These are phyloP conservation scores for Thunnus thynnus DNA, from an alignment of 2,113 vertebrate genomes.

Conservation along the genomic window DNA sequence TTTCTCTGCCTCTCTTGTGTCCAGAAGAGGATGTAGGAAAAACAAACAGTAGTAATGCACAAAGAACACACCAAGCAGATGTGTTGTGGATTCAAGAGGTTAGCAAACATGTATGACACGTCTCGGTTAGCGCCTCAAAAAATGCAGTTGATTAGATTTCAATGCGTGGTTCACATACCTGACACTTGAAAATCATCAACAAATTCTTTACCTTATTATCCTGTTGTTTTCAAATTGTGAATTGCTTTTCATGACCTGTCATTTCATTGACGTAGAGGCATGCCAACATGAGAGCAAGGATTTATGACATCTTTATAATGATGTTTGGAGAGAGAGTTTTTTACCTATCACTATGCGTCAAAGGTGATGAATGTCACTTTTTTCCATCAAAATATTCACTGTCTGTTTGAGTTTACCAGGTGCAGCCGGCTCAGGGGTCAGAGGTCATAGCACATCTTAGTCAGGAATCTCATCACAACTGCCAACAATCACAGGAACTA, in stretches of 20 bases:
- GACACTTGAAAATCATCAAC: slow-evolving; percentile 10
- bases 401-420: slow-evolving; percentile 50
- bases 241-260: slow-evolving; percentile 33
- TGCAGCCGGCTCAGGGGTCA: slow-evolving; percentile 47
- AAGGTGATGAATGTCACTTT: slow-evolving; percentile 6
- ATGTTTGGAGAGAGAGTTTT: not conserved
- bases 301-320: slow-evolving; percentile 25
- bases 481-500: slow-evolving; percentile 68
- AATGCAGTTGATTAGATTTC: not conserved
- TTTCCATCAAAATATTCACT: slow-evolving; percentile 59
- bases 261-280: not conserved
- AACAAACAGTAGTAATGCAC: slow-evolving; percentile 43
- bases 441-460: slow-evolving; percentile 53
- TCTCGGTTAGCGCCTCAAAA: slow-evolving; percentile 10
- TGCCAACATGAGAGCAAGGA: not conserved
- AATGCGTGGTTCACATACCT: slow-evolving; percentile 42
- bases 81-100: slow-evolving; percentile 7
- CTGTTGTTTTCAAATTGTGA: slow-evolving; percentile 17
- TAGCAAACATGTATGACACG: slow-evolving; percentile 23
- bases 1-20: slow-evolving; percentile 45
- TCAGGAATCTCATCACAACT: slow-evolving; percentile 53
- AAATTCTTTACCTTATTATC: not conserved
- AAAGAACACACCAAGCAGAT: slow-evolving; percentile 36
- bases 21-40: slow-evolving; percentile 22
- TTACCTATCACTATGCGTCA: slow-evolving; percentile 7